These are phyloP conservation scores for Deroptyus accipitrinus DNA, from an alignment of 2,113 vertebrate species.

Conservation along the genomic window DNA sequence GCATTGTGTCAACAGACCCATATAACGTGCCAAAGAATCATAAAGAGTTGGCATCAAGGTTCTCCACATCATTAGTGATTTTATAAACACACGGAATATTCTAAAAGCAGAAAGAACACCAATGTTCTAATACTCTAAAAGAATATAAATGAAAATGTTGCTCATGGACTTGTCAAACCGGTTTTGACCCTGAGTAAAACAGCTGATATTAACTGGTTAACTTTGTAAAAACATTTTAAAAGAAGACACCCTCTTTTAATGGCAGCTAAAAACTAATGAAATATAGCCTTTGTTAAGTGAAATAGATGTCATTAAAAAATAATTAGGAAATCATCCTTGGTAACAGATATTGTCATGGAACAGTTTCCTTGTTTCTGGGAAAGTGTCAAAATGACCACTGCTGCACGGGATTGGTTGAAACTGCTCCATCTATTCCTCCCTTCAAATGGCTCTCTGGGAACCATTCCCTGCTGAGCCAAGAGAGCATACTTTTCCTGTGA, in stretches of 20 bases:
- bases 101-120: neutral
- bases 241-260: neutral
- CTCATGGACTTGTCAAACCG: neutral
- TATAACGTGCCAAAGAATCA: neutral
- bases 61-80: neutral
- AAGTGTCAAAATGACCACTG: neutral
- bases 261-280: neutral
- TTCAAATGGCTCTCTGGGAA: neutral
- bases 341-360: neutral
- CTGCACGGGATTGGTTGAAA: neutral
- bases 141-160: neutral
- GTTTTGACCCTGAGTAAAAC: neutral
- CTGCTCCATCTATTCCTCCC: neutral
- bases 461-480: neutral
- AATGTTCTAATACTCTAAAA: neutral
- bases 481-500: neutral
- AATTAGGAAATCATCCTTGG: neutral
- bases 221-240: neutral
- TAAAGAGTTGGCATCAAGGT: neutral
- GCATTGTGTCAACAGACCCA: neutral
- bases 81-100: neutral
- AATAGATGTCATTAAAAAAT: neutral
- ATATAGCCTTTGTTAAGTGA: neutral
- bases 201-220: neutral
- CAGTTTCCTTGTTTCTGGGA: neutral